A percentile compares a stretch with the other conserved stretches of the same genome.
Conservation (phyloP, 2,888 invertebrate genomes). For the Lepetodrilus schrolli region DNA sequence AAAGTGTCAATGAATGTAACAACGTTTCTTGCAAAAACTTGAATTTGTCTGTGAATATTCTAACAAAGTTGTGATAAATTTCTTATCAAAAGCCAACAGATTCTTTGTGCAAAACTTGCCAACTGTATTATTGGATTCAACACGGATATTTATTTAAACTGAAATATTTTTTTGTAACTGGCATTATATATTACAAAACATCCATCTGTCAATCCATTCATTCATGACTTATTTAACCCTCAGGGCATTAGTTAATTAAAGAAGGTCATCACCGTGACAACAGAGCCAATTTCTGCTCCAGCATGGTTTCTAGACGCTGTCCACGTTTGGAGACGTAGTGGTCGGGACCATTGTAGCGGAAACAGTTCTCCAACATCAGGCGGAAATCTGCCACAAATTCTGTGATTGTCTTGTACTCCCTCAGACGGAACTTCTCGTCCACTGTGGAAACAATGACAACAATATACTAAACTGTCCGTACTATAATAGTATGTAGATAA, state of each 20-base stretch:
- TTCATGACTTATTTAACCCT: too few species aligned
- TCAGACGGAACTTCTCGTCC: slow-evolving; percentile 71
- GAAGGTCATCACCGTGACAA: slow-evolving; percentile 76
- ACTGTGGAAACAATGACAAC: slow-evolving; percentile 66
- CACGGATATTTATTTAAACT: too few species aligned
- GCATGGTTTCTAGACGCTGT: slow-evolving; percentile 76
- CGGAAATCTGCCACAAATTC: slow-evolving; percentile 77
- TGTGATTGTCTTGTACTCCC: slow-evolving; percentile 75
- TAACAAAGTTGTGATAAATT: too few species aligned
- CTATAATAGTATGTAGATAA: neutral
- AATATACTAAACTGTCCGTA: neutral
- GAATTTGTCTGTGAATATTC: too few species aligned
- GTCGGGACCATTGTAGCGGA: slow-evolving; percentile 77
- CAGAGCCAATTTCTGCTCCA: slow-evolving; percentile 76
- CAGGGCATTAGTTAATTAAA: neutral
- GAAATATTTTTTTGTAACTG: too few species aligned
- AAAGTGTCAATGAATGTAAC: too few species aligned
- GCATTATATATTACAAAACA: too few species aligned
- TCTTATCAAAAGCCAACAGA: too few species aligned
- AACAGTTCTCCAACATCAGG: slow-evolving; percentile 77
- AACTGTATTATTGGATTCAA: too few species aligned
- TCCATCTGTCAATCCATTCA: too few species aligned
- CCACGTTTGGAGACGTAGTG: slow-evolving; percentile 76
- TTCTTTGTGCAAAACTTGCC: too few species aligned
- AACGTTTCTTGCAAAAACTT: too few species aligned